Conservation (phyloP, 2,113 vertebrate species). For the Meriones unguiculatus region DNA sequence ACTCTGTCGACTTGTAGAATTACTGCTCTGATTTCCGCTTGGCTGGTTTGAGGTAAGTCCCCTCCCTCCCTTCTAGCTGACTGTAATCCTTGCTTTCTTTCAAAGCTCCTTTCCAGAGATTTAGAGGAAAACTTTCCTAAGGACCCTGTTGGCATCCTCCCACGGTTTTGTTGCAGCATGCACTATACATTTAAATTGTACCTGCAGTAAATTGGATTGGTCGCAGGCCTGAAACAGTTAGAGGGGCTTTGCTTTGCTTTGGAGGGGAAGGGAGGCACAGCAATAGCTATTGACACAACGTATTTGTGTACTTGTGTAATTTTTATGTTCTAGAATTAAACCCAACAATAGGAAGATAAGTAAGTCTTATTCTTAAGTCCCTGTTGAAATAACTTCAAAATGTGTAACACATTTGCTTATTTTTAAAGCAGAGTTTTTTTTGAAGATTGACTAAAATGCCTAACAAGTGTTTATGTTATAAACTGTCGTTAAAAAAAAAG, state of each 20-base stretch:
- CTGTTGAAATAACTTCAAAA: slow-evolving; percentile 63
- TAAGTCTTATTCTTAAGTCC: neutral
- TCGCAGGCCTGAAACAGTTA: slow-evolving; percentile 79
- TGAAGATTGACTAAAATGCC: slow-evolving; percentile 40
- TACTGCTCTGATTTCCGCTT: slow-evolving; percentile 90
- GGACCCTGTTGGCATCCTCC: slow-evolving; percentile 82
- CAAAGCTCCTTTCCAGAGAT: slow-evolving; percentile 85
- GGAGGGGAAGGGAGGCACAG: neutral
- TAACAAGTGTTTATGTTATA: slow-evolving; percentile 7
- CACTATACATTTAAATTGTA: slow-evolving; percentile 70
- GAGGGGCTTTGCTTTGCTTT: slow-evolving; percentile 56
- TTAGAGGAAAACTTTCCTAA: slow-evolving; percentile 83
- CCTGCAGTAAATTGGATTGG: slow-evolving; percentile 82
- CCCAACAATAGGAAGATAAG: slow-evolving; percentile 4
- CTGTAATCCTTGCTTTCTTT: slow-evolving; percentile 89
- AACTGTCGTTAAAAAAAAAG: neutral
- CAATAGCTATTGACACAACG: slow-evolving; percentile 44
- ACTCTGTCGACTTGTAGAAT: slow-evolving; percentile 89
- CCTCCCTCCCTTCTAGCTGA: slow-evolving; percentile 88
- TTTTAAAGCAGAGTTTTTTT: slow-evolving; percentile 63
- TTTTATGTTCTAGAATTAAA: slow-evolving; percentile 12
- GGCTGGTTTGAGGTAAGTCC: slow-evolving; percentile 90
- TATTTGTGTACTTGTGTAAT: slow-evolving; percentile 44
- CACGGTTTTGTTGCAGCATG: slow-evolving; percentile 84
- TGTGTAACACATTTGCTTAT: slow-evolving; percentile 54